phyloP scores from a whole-genome alignment of 37 sponge, comb jelly and placozoan genomes.

The Beroe ovata region DNA sequence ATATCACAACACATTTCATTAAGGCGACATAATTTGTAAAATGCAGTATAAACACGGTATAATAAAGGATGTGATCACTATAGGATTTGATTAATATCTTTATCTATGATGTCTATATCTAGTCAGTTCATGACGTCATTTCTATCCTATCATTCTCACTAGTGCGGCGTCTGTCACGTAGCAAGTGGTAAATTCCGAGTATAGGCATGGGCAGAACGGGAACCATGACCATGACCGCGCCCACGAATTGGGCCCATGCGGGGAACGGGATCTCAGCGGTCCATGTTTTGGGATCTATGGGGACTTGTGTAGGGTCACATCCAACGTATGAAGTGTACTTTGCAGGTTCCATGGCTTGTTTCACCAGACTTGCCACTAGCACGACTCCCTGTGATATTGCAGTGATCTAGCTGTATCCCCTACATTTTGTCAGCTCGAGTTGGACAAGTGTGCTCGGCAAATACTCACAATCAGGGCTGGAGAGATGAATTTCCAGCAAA shows the following conservation, averaged over 20 bases:
- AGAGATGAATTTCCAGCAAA: conserved; percentile 61
- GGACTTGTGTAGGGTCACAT: neutral
- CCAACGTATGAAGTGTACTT: conserved; percentile 15
- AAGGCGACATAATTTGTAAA: too few species aligned
- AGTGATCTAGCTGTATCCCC: too few species aligned
- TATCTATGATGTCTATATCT: too few species aligned
- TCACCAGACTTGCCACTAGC: conserved; percentile 39
- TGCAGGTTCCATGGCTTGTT: conserved; percentile 21
- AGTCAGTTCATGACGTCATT: too few species aligned
- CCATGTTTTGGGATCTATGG: conserved; percentile 4
- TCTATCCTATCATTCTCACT: too few species aligned
- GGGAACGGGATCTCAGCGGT: conserved; percentile 25
- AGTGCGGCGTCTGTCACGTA: too few species aligned
- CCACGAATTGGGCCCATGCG: conserved; percentile 22
- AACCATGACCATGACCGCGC: conserved; percentile 47
- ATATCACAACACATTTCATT: too few species aligned
- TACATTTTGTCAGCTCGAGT: neutral
- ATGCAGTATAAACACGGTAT: too few species aligned
- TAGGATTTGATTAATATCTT: too few species aligned
- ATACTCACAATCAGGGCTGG: conserved; percentile 43
- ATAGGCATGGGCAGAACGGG: conserved; percentile 61
- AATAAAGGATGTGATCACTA: too few species aligned
- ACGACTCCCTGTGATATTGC: neutral
- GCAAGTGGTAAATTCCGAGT: neutral
- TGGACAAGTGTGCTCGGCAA: neutral